phyloP scores from a whole-genome alignment of 2,888 invertebrate genomes.

The Dasysyrphus albostriatus region DNA sequence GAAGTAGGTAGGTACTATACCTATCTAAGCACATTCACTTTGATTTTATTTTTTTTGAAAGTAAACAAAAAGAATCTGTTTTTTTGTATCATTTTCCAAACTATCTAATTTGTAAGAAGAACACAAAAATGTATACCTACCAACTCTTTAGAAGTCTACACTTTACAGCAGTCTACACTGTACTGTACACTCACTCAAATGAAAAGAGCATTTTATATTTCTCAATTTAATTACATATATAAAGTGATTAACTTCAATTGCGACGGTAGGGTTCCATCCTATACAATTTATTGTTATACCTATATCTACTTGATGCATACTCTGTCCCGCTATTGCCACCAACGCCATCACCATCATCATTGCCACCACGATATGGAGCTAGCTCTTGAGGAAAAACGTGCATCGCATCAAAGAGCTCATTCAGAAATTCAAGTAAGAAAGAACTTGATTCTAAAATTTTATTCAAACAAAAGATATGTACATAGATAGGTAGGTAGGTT shows the following conservation, averaged over 20 bases:
- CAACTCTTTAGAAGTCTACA: conserved; percentile 25
- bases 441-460: conserved; percentile 49
- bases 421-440: conserved; percentile 23
- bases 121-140: conserved; percentile 38
- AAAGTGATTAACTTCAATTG: conserved; percentile 75
- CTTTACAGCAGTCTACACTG: not conserved
- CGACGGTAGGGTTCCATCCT: conserved; percentile 11
- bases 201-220: conserved; percentile 68
- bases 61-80: conserved; percentile 1
- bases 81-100: not conserved
- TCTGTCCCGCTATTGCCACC: not conserved
- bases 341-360: not conserved
- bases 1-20: not conserved
- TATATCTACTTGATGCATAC: not conserved
- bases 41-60: conserved; percentile 14
- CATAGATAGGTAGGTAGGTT: not conserved
- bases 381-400: conserved; percentile 55
- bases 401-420: conserved; percentile 41
- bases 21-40: not conserved
- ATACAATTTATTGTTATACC: not conserved
- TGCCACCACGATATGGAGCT: conserved; percentile 7
- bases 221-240: conserved; percentile 73
- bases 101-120: not conserved
- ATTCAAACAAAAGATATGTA: conserved; percentile 64
- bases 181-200: conserved; percentile 26